A percentile compares a stretch with the other conserved stretches of the same genome.
phyloP scores from a whole-genome alignment of 2,113 vertebrate genomes.

The Melanerpes formicivorus region DNA sequence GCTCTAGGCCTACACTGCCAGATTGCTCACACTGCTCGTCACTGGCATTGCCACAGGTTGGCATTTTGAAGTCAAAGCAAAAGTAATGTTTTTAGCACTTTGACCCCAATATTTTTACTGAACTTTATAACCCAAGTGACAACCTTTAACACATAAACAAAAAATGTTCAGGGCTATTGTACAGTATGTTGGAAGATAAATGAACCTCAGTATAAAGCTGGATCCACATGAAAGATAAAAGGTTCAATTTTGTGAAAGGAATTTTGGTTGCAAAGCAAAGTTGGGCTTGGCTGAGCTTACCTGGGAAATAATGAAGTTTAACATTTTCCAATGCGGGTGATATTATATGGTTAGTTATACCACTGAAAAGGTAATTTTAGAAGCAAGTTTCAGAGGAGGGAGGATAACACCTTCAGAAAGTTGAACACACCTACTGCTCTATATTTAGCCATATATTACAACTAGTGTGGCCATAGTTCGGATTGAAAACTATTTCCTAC shows the following conservation, averaged over 20 bases:
- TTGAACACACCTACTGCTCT: background rate
- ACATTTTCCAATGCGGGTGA: slow-evolving; percentile 20
- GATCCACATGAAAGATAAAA: slow-evolving; percentile 41
- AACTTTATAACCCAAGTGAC: slow-evolving; percentile 44
- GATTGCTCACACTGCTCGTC: too few relatives aligned
- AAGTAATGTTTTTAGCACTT: slow-evolving; percentile 40
- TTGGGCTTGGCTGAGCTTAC: slow-evolving; percentile 43
- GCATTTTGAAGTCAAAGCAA: slow-evolving; percentile 2
- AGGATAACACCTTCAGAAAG: slow-evolving; percentile 20
- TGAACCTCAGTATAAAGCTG: background rate
- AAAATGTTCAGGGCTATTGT: slow-evolving; percentile 7
- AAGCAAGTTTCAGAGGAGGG: slow-evolving; percentile 2
- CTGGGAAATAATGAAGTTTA: slow-evolving; percentile 48
- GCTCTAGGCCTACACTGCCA: too few relatives aligned
- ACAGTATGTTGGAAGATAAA: slow-evolving; percentile 40
- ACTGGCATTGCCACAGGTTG: background rate
- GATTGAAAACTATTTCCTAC: slow-evolving; percentile 60
- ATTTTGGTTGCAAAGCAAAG: slow-evolving; percentile 23
- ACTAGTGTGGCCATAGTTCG: slow-evolving; percentile 37
- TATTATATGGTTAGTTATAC: background rate
- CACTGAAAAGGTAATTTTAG: slow-evolving; percentile 38
- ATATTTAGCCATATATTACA: slow-evolving; percentile 58
- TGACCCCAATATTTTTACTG: slow-evolving; percentile 33
- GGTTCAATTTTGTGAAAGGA: slow-evolving; percentile 12
- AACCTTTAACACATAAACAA: slow-evolving; percentile 57